phyloP scores from a whole-genome alignment of 2,888 invertebrate genomes.

The Psylliodes chrysocephalus region DNA sequence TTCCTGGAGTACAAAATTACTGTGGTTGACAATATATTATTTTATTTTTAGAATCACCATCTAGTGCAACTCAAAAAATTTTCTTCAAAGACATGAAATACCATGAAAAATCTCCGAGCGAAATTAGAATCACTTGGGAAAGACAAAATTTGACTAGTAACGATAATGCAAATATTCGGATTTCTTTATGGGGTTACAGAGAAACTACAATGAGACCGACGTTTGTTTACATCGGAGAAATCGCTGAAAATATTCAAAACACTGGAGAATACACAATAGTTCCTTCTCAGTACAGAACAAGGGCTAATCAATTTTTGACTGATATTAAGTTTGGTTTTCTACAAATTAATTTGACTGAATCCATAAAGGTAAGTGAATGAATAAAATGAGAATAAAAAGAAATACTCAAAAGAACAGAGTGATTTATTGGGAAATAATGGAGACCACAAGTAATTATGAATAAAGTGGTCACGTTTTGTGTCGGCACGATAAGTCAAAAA shows the following conservation, averaged over 20 bases:
- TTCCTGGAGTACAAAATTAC: too few relatives aligned
- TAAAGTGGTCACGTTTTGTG: too few relatives aligned
- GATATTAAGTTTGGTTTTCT: conserved; percentile 89
- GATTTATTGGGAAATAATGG: too few relatives aligned
- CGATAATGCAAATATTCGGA: conserved; percentile 78
- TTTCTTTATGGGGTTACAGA: conserved; percentile 90
- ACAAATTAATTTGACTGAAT: conserved; percentile 86
- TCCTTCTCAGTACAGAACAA: conserved; percentile 76
- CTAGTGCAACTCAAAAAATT: conserved; percentile 85
- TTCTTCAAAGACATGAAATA: conserved; percentile 80
- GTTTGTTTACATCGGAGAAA: conserved; percentile 80
- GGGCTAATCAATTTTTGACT: conserved; percentile 74
- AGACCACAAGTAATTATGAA: too few relatives aligned
- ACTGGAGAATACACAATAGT: conserved; percentile 77
- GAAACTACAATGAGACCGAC: conserved; percentile 85
- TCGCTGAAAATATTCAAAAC: conserved; percentile 68
- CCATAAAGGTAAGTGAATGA: conserved; percentile 59
- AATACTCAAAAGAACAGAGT: too few relatives aligned
- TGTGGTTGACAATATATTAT: neutral
- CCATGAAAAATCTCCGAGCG: conserved; percentile 77
- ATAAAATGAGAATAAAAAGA: too few relatives aligned
- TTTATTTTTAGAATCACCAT: conserved; percentile 79
- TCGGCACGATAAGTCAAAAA: too few relatives aligned
- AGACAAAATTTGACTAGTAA: conserved; percentile 86
- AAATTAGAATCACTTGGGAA: conserved; percentile 85